These are phyloP conservation scores for Prosapia bicincta DNA, from an alignment of 2,888 invertebrate species.

Conservation along the genomic window DNA sequence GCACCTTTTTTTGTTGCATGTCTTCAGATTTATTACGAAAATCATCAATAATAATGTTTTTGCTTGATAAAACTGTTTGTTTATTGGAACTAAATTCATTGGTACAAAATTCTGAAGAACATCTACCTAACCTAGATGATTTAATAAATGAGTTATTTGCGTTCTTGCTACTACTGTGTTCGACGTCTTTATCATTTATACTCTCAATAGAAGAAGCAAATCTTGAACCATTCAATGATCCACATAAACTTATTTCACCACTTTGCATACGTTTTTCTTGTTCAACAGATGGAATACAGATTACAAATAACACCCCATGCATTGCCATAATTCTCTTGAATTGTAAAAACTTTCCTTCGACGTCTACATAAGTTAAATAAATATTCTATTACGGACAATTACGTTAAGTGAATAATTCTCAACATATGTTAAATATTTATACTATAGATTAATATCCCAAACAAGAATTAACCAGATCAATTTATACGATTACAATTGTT, in stretches of 20 bases:
- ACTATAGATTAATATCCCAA: no score
- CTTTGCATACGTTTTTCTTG: conserved; percentile 7
- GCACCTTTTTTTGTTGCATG: neutral
- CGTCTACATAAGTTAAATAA: no score
- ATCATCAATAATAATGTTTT: neutral
- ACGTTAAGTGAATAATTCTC: no score
- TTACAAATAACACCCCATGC: neutral
- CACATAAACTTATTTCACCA: neutral
- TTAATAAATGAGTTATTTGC: neutral
- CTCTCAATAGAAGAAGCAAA: neutral
- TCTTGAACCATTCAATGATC: neutral
- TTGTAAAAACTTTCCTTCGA: no score
- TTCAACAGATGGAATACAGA: conserved; percentile 12
- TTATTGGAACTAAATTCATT: neutral
- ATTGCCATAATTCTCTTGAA: neutral
- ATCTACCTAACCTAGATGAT: neutral
- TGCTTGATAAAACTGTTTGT: neutral
- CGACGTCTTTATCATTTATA: neutral
- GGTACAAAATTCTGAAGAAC: neutral
- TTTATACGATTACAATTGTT: no score
- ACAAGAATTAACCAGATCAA: no score
- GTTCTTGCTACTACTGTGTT: neutral
- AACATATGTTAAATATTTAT: no score
- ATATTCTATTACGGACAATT: no score
- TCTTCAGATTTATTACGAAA: neutral